Evolutionary conservation across 2,888 invertebrate species (phyloP), one percentile per base, ranked within the genome.

Genomic region (Drosophila lutescens): DNA sequence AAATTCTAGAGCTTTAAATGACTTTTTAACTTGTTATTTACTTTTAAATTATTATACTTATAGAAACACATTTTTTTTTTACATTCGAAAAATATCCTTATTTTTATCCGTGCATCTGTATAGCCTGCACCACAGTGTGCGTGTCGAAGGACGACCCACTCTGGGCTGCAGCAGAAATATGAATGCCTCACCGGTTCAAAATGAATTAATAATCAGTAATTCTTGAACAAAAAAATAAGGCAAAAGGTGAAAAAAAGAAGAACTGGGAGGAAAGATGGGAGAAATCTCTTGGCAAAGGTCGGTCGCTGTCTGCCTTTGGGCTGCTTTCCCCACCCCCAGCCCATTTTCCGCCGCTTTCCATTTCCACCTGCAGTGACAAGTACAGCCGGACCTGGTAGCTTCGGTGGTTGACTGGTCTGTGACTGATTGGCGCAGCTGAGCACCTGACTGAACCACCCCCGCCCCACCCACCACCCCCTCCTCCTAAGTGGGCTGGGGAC

Each of bases 151-250:
- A 62, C 61, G 87, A 80, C 72, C 71, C 65, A 71, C 62, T 71
- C 68, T 67, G 43, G 58, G 58, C 70, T 76, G 78, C 76, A 62
- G 76, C 75, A 80, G 79, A 86, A 85, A 88, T 80, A 86, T 85
- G 84, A 85, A 86, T 84, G 89, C 79, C 88, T 85, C 79, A 77
- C 78, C 77, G 88, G 84, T 82, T 82, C 77, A 84, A 88, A 84
- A 88, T 88, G 87, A 89, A 88, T 88, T 88, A 88, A 89, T 88
- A 88, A 88, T 88, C 87, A 87, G 89, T 84, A 86, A 88, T 88
- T 88, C 80, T 86, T 78, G 63, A 83, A 83, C 82, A 87, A 85
- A 78, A 84, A 76, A 72, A 76, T 61, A 63, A 56, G 41, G 51
- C 26, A 56, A 40, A 56, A 49, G 12, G 81, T 74, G 84, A 76